phyloP scores from a whole-genome alignment of 2,888 invertebrate species.

The Dicyrtomina minuta region DNA sequence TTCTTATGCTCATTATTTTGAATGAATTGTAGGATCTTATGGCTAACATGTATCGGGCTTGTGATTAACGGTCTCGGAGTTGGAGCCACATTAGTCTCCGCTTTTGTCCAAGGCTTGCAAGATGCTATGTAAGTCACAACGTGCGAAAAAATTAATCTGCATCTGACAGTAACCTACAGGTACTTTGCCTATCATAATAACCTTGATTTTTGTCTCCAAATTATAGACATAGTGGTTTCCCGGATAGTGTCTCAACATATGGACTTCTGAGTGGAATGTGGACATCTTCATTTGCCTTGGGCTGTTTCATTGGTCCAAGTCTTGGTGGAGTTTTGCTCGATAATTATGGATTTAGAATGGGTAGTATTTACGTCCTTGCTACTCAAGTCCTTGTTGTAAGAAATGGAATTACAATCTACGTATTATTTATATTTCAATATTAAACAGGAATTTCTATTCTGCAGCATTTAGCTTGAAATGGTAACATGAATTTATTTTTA shows the following conservation, averaged over 20 bases:
- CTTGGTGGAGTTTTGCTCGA: conserved; percentile 55
- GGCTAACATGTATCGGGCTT: conserved; percentile 70
- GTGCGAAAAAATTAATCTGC: too few relatives aligned
- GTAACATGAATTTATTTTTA: too few relatives aligned
- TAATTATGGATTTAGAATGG: conserved; percentile 63
- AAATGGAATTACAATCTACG: too few relatives aligned
- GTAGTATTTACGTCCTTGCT: conserved; percentile 70
- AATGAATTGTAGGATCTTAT: conserved; percentile 52
- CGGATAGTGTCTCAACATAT: conserved; percentile 82
- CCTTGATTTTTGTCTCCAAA: too few relatives aligned
- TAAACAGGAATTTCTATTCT: too few relatives aligned
- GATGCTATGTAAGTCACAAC: conserved; percentile 74
- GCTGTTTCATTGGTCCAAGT: conserved; percentile 47
- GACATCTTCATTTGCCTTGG: conserved; percentile 74
- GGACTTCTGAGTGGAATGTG: conserved; percentile 86
- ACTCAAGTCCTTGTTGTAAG: conserved; percentile 67
- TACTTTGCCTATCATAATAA: too few relatives aligned
- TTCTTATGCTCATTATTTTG: too few relatives aligned
- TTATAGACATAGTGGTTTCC: conserved; percentile 69
- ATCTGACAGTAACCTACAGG: too few relatives aligned
- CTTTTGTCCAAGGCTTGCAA: conserved; percentile 79
- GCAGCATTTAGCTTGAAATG: too few relatives aligned
- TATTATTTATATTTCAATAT: too few relatives aligned
- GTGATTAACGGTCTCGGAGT: conserved; percentile 82
- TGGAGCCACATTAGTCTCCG: conserved; percentile 80